Evolutionary conservation across 2,797 vertebrate species (phyloP), one percentile per base, ranked within the genome.

Genomic region (Dallia pectoralis): DNA sequence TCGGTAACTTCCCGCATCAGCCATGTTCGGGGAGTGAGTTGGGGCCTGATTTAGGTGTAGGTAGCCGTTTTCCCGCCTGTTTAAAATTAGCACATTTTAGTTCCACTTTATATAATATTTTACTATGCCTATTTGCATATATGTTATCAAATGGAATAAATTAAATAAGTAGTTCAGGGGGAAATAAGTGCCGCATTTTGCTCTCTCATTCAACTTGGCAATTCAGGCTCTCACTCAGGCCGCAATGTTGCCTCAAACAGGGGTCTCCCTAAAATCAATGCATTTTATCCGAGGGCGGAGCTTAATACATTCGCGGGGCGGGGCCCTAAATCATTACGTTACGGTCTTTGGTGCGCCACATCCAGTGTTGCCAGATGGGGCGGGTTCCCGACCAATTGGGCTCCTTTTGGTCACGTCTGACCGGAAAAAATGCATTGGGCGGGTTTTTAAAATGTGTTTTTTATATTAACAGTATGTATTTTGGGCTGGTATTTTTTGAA

Each of bases 1-100:
- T 91, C 80, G 77, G 83, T 30, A 79, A 87, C 86, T 89, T 90
- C 88, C 88, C 90, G 85, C 69, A 67, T 75, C 70, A 81, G 84
- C 75, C 89, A 92, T 91, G 87, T 85, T 92, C 85, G 73, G 74
- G 66, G 71, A 86, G 79, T 81, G 80, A 71, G 75, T 16, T 82
- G 89, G 90, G 92, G 88, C 89, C 87, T 89, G 27, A 18, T 27
- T 63, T 29, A 14, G 16, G 8, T 7, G 67, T 56, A 85, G 89
- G 77, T 72, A 6, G 5, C 64, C 2, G 0, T 32, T n/a, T 16
- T 56, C 7, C 40, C 80, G 91, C 93, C 92, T 86, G 87, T 70
- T 82, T 66, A 82, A 74, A 91, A 91, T 83, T 4, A 70, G 11
- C 1, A 14, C 6, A 47, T 27, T 69, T 47, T 69, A 22, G 25